Evolutionary conservation across 23 tunicate genomes (phyloP).

Genomic region (Pegea sp.): DNA sequence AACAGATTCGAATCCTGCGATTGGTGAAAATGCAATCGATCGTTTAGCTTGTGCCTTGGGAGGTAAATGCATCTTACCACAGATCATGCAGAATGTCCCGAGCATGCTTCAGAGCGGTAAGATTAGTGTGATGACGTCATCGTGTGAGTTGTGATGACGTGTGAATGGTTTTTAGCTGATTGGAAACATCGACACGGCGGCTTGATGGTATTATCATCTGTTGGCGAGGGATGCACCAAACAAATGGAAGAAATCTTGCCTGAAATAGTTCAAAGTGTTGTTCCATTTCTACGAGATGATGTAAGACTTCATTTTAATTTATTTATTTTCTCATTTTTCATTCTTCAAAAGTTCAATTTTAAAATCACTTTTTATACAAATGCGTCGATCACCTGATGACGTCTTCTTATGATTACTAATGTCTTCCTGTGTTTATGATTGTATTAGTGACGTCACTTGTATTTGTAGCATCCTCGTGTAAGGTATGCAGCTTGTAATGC

Average conservation of each 20-base stretch:
- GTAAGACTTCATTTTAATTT: no score
- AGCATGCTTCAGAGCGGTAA: slow-evolving; percentile 62
- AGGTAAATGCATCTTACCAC: slow-evolving; percentile 67
- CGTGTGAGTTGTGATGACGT: no score
- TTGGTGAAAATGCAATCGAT: slow-evolving; percentile 92
- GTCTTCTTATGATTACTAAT: background rate
- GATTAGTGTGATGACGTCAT: no score
- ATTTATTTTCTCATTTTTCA: background rate
- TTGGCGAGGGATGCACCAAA: slow-evolving; percentile 93
- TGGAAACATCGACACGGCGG: slow-evolving; percentile 93
- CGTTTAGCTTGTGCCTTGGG: slow-evolving; percentile 94
- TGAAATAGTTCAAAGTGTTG: slow-evolving; percentile 50
- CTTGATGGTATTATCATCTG: slow-evolving; percentile 83
- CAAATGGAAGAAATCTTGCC: slow-evolving; percentile 60
- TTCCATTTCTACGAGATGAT: slow-evolving; percentile 55
- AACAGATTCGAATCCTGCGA: slow-evolving; percentile 62
- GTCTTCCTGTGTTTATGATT: no score
- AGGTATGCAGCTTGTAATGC: slow-evolving; percentile 98
- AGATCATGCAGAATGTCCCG: slow-evolving; percentile 70
- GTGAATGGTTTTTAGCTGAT: slow-evolving; percentile 18
- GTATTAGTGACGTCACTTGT: no score
- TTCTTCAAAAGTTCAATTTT: background rate
- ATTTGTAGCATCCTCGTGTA: slow-evolving; percentile 85
- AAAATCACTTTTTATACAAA: background rate
- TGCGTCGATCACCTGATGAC: background rate